Conservation (phyloP, 2,113 vertebrate species). For the Pongo pygmaeus region DNA sequence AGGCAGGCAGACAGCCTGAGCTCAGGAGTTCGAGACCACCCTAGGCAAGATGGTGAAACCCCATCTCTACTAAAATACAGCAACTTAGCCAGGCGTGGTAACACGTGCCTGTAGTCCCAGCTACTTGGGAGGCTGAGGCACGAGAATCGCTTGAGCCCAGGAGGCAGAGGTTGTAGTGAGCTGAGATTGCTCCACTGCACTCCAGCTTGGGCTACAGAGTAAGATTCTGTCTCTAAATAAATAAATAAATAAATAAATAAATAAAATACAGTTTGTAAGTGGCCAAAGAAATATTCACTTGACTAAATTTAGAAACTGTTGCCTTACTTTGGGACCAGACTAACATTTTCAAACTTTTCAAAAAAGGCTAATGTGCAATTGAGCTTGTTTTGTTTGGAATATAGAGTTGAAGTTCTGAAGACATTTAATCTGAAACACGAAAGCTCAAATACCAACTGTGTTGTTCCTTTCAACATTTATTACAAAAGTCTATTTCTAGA, state of each 20-base stretch:
- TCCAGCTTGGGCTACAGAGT: background rate
- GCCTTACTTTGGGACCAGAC: background rate
- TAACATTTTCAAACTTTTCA: conserved; percentile 1
- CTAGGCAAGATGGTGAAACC: background rate
- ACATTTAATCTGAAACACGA: background rate
- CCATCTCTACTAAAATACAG: background rate
- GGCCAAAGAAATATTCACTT: background rate
- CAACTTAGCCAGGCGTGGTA: background rate
- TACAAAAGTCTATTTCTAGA: conserved; percentile 1
- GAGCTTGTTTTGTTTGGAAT: conserved; percentile 36
- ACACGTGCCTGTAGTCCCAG: background rate
- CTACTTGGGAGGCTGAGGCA: background rate
- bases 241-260: background rate
- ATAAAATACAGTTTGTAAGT: background rate
- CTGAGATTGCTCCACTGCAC: background rate
- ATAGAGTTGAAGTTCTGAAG: background rate
- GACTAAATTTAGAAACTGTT: conserved; percentile 25
- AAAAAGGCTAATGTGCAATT: conserved; percentile 3
- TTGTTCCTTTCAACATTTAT: background rate
- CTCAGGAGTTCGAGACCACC: background rate
- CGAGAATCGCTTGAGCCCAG: background rate
- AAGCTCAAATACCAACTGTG: background rate
- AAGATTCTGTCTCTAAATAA: background rate
- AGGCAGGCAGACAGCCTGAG: background rate
- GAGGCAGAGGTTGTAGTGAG: background rate